Conservation (phyloP, 2,113 vertebrate genomes). For the Eira barbara region DNA sequence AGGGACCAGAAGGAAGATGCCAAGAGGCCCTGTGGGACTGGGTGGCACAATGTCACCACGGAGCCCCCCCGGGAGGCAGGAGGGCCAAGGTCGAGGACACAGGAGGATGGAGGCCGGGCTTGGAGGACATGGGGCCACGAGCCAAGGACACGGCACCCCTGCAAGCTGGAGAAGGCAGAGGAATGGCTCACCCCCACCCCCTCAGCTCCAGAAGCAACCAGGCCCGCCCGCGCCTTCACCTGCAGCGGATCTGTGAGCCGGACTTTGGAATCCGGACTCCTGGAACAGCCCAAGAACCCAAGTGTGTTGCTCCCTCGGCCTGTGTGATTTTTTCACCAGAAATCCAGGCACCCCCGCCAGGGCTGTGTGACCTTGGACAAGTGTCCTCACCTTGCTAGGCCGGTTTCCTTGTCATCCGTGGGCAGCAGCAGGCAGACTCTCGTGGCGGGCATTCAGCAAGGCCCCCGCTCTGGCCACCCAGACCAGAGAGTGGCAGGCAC, state of each 20-base stretch:
- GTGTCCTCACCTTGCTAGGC: neutral
- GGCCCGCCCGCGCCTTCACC: accelerated
- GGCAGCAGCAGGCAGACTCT: neutral
- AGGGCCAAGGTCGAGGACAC: neutral
- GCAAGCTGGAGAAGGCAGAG: neutral
- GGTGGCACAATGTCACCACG: neutral
- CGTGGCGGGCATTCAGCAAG: accelerated
- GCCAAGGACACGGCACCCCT: neutral
- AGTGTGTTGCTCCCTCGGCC: neutral
- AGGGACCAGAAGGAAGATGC: neutral
- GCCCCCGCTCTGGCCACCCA: accelerated
- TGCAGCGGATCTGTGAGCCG: accelerated
- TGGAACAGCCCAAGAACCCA: accelerated
- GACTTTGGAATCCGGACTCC: neutral
- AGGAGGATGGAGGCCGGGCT: accelerated
- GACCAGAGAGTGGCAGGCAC: no score
- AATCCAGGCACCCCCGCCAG: accelerated
- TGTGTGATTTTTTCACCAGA: accelerated
- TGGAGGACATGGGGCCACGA: accelerated
- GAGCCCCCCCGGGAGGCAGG: no score
- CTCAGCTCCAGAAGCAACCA: neutral
- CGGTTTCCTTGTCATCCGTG: neutral
- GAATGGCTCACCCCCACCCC: neutral
- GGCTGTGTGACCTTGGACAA: neutral
- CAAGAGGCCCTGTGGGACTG: no score